Evolutionary conservation across 2,113 vertebrate species (phyloP), one percentile per base, ranked within the genome.

Genomic region (Psilopsiagon aurifrons): DNA sequence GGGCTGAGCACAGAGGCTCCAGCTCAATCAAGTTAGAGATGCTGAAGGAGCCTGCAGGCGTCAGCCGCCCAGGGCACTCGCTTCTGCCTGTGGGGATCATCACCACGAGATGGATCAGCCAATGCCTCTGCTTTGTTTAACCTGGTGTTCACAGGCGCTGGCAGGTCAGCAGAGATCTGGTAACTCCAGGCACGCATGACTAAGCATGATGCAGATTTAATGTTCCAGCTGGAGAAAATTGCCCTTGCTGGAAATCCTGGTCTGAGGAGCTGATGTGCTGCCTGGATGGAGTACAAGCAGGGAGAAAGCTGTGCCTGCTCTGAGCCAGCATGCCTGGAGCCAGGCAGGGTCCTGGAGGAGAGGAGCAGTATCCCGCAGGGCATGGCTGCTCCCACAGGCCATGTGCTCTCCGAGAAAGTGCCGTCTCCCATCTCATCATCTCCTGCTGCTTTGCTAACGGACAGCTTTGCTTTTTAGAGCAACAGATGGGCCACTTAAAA

Each of bases 171-270:
- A 1, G 70, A 66, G 85, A 35, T 24, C 41, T 25, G 73, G 52
- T 25, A 16, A 33, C 67, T 47, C 44, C 20, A 59, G 44, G 28
- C 57, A 83, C 4, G 2, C n/a, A 1, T 84, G 80, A 63, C 54
- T 33, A 43, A 85, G 68, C 86, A 47, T 85, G 41, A 76, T n/a
- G 64, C 57, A 55, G 77, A 60, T 94, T 82, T 67, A 54, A 71
- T 67, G 29, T 54, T 66, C 77, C 77, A 94, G 77, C 64, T 73
- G 92, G 83, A 94, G 77, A 83, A 86, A 73, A 87, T 27, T 62
- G 47, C 31, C 67, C 54, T 74, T 37, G 47, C 19, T 83, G 88
- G 83, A 57, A 62, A 55, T 13, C 17, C 27, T 54, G 70, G 37
- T 25, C 3, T 25, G 64, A 28, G 2, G 64, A 47, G 39, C 11